Evolutionary conservation across 1,140 invertebrate species (phyloP), one percentile per base, ranked within the genome.

Genomic region (Teleogryllus occipitalis): DNA sequence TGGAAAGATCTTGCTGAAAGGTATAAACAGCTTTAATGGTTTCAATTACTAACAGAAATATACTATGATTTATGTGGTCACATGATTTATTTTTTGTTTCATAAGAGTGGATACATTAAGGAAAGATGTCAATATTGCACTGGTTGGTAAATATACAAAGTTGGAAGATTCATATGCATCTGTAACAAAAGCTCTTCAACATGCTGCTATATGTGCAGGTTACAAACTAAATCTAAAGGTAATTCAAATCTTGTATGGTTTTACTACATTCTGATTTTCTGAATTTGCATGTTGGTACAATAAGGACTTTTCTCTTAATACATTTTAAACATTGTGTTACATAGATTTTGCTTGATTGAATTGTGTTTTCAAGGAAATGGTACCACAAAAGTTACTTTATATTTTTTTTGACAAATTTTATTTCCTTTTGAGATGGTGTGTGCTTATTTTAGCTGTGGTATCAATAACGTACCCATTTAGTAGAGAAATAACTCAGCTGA

Each of bases 141-240:
- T 99, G 18, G 98, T 99, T n/a, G 98, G 98, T 10, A 99, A 99
- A 88, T 99, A 99, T 84, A 98, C 97, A 0, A 94, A 96, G 85
- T 87, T 99, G 18, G 92, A 96, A 84, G 98, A 99, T 87, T 93
- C 97, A 0, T 99, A 99, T 85, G 93, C 97, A 0, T 99, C 98
- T 7, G 95, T 99, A 0, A 94, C 93, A 6, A 99, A 99, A 88
- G 95, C 98, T 0, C 86, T 99, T 22, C 92, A 97, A 82, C 98
- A 99, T 87, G 95, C 98, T 7, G 91, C 96, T 0, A 90, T 98
- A 39, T 90, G 93, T 80, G 91, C 91, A 22, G 94, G 95, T 47
- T 93, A 93, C 82, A 97, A 95, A 87, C 88, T 99, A 0, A 93
- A 93, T 81, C 86, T 99, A 46, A 93, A 87, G 83, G 91, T 93